Evolutionary conservation across 2,797 vertebrate genomes (phyloP).

Genomic region (Lycodopsis pacificus): DNA sequence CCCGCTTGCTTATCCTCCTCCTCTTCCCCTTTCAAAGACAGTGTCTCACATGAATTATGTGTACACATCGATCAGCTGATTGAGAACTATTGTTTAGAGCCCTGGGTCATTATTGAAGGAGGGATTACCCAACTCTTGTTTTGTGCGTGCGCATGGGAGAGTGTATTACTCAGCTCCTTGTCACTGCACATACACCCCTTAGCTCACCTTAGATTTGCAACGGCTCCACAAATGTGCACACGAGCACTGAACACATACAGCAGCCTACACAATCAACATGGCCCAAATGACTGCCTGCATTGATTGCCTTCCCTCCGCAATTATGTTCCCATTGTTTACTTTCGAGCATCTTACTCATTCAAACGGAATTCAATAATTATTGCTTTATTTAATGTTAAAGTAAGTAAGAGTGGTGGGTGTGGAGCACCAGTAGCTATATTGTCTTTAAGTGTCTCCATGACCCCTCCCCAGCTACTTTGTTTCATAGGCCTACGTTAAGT

Average conservation of each 20-base stretch:
- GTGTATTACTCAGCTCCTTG: constrained; percentile 85
- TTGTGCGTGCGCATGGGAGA: constrained; percentile 75
- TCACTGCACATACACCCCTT: constrained; percentile 74
- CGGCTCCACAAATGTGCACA: constrained; percentile 56
- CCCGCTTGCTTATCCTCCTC: constrained; percentile 89
- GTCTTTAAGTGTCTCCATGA: constrained; percentile 78
- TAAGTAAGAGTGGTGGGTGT: constrained; percentile 91
- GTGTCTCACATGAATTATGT: constrained; percentile 97
- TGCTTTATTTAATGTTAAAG: constrained; percentile 99
- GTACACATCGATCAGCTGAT: constrained; percentile 99
- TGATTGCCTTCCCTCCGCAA: constrained; percentile 98
- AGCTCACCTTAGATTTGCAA: constrained; percentile 69
- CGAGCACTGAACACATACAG: constrained; percentile 65
- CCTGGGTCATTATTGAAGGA: constrained; percentile 95
- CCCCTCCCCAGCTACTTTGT: constrained; percentile 68
- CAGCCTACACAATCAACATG: constrained; percentile 98
- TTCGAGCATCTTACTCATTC: constrained; percentile 99
- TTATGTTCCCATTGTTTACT: constrained; percentile 99
- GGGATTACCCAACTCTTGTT: constrained; percentile 91
- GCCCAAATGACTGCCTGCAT: constrained; percentile 99
- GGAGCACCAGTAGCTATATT: constrained; percentile 82
- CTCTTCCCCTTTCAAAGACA: constrained; percentile 89
- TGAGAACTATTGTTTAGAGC: constrained; percentile 98
- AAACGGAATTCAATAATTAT: constrained; percentile 99
- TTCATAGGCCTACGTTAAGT: constrained; percentile 68